Conservation (phyloP, 2,888 invertebrate genomes). For the Drosophila paranaensis region DNA sequence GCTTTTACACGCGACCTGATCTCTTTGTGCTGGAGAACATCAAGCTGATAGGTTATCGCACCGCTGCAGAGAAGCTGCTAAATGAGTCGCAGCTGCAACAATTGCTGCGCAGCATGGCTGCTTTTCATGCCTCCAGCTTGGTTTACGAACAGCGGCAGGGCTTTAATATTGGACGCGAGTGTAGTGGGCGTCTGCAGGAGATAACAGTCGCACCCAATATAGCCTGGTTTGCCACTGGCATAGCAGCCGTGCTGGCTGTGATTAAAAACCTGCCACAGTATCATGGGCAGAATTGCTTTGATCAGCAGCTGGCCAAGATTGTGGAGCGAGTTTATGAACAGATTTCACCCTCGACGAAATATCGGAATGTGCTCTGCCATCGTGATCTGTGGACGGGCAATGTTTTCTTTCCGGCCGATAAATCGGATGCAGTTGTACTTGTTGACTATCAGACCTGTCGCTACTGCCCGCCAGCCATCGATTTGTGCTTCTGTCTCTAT, state of each 20-base stretch:
- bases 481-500: conserved; percentile 78
- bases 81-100: conserved; percentile 70
- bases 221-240: conserved; percentile 78
- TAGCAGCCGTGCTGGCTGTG: conserved; percentile 62
- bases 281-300: conserved; percentile 43
- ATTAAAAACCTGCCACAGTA: conserved; percentile 63
- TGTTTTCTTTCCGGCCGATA: conserved; percentile 67
- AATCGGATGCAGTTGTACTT: conserved; percentile 59
- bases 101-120: conserved; percentile 81
- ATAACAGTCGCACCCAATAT: conserved; percentile 72
- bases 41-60: conserved; percentile 47
- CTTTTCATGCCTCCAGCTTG: conserved; percentile 84
- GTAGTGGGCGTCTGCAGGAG: conserved; percentile 60
- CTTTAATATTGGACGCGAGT: conserved; percentile 56
- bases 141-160: conserved; percentile 79
- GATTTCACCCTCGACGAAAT: conserved; percentile 76
- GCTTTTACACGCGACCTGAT: conserved; percentile 79
- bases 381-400: conserved; percentile 84
- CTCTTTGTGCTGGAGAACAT: conserved; percentile 84
- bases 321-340: conserved; percentile 69
- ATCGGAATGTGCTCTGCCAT: conserved; percentile 85
- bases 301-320: conserved; percentile 59
- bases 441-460: conserved; percentile 83
- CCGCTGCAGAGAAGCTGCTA: conserved; percentile 40
- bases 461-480: conserved; percentile 81